Evolutionary conservation across 2,113 vertebrate genomes (phyloP).

Genomic region (Gymnorhina tibicen): DNA sequence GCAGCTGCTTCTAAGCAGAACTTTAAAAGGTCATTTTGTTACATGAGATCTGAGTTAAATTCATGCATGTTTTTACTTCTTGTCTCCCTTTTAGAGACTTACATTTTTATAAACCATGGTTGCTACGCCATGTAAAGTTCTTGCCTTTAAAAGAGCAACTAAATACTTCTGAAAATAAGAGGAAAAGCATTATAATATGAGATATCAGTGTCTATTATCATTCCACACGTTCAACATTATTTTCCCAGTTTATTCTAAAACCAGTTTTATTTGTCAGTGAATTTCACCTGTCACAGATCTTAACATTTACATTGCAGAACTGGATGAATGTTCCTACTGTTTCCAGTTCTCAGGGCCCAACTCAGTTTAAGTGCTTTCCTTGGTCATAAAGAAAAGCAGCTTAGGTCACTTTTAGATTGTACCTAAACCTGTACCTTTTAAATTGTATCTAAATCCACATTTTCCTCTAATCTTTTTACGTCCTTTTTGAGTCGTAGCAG

Average conservation of each 20-base stretch:
- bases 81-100: not conserved
- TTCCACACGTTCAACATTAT: not conserved
- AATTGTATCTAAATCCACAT: not conserved
- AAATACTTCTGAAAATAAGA: not conserved
- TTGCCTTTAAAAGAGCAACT: not conserved
- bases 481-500: not conserved
- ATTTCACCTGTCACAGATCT: not conserved
- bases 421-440: not conserved
- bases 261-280: not conserved
- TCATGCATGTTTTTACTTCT: not conserved
- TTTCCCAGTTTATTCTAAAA: not conserved
- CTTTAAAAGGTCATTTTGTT: not conserved
- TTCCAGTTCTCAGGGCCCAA: not conserved
- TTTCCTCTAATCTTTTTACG: slow-evolving; percentile 21
- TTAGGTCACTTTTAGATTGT: not conserved
- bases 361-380: not conserved
- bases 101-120: not conserved
- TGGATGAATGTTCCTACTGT: not conserved
- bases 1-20: not conserved
- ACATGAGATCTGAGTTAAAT: not conserved
- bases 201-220: not conserved
- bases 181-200: not conserved
- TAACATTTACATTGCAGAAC: not conserved
- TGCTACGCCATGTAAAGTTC: not conserved
- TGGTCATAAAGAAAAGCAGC: not conserved